Percentiles rank a stretch among this genome's conserved stretches.
Conservation (phyloP, 2,113 vertebrate genomes). For the Sapajus apella region DNA sequence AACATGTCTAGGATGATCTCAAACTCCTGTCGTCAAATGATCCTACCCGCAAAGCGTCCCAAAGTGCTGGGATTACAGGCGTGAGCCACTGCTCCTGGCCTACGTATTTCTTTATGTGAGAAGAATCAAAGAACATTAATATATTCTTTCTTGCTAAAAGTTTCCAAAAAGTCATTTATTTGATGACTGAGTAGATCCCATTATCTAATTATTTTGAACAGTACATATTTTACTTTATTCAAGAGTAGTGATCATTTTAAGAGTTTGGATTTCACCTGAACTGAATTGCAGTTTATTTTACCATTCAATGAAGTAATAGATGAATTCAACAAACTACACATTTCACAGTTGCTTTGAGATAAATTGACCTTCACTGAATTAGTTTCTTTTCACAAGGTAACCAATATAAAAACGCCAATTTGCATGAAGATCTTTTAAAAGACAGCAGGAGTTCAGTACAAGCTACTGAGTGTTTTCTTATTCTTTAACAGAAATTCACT, state of each 20-base stretch:
- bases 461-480: neutral
- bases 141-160: neutral
- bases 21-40: no score
- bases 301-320: neutral
- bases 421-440: neutral
- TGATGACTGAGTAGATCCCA: neutral
- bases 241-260: neutral
- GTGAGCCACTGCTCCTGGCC: no score
- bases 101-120: neutral
- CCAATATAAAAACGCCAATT: neutral
- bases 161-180: neutral
- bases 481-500: neutral
- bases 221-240: neutral
- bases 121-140: neutral
- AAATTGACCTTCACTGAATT: neutral
- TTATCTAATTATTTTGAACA: neutral
- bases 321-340: neutral
- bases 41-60: no score
- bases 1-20: no score
- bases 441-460: neutral
- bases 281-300: neutral
- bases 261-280: neutral
- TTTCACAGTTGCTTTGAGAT: neutral
- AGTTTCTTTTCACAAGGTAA: neutral
- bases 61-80: no score